Base-by-base conservation (phyloP, 64 coral and sea anemone species). In the Cladopsammia gracilis region DNA sequence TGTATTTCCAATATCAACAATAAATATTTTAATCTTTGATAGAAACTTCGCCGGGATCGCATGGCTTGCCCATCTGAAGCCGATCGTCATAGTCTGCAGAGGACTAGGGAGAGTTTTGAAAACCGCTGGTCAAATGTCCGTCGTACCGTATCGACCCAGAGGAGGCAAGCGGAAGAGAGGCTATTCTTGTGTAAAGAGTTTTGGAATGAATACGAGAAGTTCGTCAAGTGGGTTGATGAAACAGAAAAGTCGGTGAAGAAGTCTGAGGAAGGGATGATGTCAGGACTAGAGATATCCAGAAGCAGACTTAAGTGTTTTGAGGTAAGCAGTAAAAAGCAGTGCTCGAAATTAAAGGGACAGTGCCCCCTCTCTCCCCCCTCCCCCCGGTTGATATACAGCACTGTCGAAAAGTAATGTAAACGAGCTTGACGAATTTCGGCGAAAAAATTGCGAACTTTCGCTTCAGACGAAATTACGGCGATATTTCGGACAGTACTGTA, bases 11-110 rank as follows among this genome's bases (percentile, higher is more conserved):
- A 25, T 47, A 20, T 19, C 4, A 56, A 19, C 48, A 24, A 45
- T 57, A 60, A 8, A 82, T 25, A 26, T 19, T 66, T 92, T 65
- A 18, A 10, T 54, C 25, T 45, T 62, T 74, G 25, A 19, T 73
- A 99, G 98, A 99, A 91, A 94, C 94, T 99, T 25, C 94, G 96
- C 58, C 95, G 79, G 11, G 91, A 96, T 78, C 89, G 93, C 14
- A 79, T 78, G 45, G 98, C 98, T 6, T 99, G 95, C 19, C 82
- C 92, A 15, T 93, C 95, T 1, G 87, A 96, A 34, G 88, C 90
- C 48, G 92, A 94, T 56, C 80, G 94, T 15, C 87, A 66, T 62
- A 89, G 42, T 15, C 89, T 99, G 3, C 91, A 93, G 14, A 86
- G 48, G 23, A 91, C 98, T 34, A 86, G 85, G 26, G 94, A 99